Base-by-base conservation (phyloP, 2,888 invertebrate genomes). In the Rhyacophila evoluta region DNA sequence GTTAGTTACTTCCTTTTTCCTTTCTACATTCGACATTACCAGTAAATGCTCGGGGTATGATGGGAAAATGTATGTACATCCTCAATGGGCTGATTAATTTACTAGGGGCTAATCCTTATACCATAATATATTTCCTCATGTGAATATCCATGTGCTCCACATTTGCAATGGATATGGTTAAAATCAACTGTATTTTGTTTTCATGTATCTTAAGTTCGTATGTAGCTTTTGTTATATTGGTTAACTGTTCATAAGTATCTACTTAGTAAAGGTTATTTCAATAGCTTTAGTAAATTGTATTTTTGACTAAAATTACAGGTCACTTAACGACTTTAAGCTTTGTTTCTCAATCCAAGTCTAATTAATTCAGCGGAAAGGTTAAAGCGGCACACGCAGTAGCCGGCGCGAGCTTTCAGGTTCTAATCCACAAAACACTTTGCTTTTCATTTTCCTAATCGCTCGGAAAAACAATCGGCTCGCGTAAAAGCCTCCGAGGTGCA, bases 401-500 rank as follows among this genome's bases (percentile, higher is more conserved):
- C 19, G 4, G 15, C 19, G 55, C 19, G 55, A 55, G 55, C 55
- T 55, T 55, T 55, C 55, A 19, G 25, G 39, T 41, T 15, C 72
- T 72, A 72, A 77, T 72, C 41, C 72, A 55, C 36, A 39, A 67
- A 67, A 77, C 77, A 77, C 72, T 77, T 77, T 77, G 77, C 72
- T 77, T 77, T 77, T 77, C 77, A 72, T 72, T 72, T 72, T 55
- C 55, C 72, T 55, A 70, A 77, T 71, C 77, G 72, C 72, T 39
- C 41, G 77, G 72, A 77, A 77, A 72, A 77, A 77, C 72, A 77
- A 77, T 77, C 72, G 72, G 72, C 39, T 77, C 67, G 69, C 77
- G 67, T 55, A 41, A 77, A 72, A 55, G 72, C 72, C 77, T 77
- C 77, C 19, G 77, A 77, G 77, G 77, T 77, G 77, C 77, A 77